phyloP scores from a whole-genome alignment of 2,797 vertebrate genomes.

The Pipistrellus pygmaeus region DNA sequence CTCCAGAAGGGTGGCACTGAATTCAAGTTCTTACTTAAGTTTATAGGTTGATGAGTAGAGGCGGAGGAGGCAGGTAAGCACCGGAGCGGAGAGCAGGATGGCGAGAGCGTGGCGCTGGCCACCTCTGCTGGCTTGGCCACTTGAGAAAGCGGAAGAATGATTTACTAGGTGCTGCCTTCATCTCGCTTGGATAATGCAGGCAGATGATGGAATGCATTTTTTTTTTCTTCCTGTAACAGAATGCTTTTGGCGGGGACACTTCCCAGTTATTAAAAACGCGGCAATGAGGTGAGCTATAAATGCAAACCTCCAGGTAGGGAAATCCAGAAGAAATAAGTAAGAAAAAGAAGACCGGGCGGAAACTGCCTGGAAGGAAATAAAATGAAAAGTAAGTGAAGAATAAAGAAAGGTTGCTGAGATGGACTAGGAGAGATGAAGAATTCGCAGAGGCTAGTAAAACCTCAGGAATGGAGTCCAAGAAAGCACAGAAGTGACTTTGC shows the following conservation, averaged over 20 bases:
- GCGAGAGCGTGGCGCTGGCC: background rate
- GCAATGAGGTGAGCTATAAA: constrained; percentile 66
- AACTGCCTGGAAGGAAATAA: background rate
- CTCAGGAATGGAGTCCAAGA: background rate
- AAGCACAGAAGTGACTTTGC: background rate
- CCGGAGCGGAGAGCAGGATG: background rate
- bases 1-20: background rate
- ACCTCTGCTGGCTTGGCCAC: background rate
- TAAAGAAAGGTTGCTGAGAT: background rate
- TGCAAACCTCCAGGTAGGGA: background rate
- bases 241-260: constrained; percentile 39
- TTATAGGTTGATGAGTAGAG: background rate
- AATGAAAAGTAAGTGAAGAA: background rate
- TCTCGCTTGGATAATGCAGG: background rate
- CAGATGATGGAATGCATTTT: background rate
- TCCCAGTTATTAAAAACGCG: constrained; percentile 72
- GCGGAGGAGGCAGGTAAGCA: background rate
- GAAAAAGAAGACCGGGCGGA: background rate
- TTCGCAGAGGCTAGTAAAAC: background rate
- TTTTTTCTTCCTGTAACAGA: background rate
- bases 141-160: background rate
- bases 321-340: constrained; percentile 50
- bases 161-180: constrained; percentile 47
- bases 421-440: background rate
- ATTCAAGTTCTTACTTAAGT: background rate